Conservation (phyloP, 2,888 invertebrate genomes). For the Carabus problematicus region DNA sequence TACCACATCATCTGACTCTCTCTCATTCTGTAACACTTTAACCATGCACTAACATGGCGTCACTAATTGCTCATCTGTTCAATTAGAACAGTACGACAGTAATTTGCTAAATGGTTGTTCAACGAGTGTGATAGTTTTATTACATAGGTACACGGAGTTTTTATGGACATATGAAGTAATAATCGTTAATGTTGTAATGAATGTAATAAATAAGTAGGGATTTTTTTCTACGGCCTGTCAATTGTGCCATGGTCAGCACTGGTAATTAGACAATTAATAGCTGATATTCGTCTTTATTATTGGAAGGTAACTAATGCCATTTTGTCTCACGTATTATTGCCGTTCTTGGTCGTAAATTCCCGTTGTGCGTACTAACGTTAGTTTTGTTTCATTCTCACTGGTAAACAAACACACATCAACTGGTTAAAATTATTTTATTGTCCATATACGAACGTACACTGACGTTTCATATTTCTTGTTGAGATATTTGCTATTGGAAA, state of each 20-base stretch:
- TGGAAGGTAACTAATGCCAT: neutral
- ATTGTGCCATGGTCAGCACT: constrained; percentile 21
- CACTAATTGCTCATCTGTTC: constrained; percentile 14
- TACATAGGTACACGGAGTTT: constrained; percentile 15
- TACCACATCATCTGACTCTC: too few relatives aligned
- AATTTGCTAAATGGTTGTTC: constrained; percentile 21
- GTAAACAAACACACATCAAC: neutral
- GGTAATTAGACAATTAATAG: constrained; percentile 24
- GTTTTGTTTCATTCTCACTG: neutral
- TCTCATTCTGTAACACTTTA: neutral
- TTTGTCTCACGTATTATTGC: constrained; percentile 5
- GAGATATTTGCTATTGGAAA: too few relatives aligned
- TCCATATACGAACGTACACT: too few relatives aligned
- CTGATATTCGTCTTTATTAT: constrained; percentile 11
- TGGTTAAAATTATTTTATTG: too few relatives aligned
- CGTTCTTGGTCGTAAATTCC: neutral
- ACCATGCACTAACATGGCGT: constrained; percentile 9
- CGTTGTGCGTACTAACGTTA: too few relatives aligned
- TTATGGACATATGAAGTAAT: constrained; percentile 18
- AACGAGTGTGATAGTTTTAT: constrained; percentile 18
- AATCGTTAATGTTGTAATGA: constrained; percentile 32
- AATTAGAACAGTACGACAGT: constrained; percentile 21
- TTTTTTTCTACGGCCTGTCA: constrained; percentile 14
- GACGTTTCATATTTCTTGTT: too few relatives aligned
- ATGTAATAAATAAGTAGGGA: constrained; percentile 18